phyloP scores from a whole-genome alignment of 2,888 invertebrate genomes.

The Leucophora obtusa region DNA sequence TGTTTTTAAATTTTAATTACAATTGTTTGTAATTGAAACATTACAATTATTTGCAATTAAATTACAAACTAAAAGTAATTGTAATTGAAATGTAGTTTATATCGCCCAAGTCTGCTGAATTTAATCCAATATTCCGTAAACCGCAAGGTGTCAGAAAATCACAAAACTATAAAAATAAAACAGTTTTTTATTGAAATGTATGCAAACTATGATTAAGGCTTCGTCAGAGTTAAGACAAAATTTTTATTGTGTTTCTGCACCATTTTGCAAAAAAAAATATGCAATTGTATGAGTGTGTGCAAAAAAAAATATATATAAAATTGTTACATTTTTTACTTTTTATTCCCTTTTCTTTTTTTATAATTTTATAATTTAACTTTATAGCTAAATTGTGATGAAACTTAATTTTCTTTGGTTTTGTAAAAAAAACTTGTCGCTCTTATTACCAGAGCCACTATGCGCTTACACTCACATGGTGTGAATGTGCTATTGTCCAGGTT shows the following conservation, averaged over 20 bases:
- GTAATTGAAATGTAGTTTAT: too few relatives aligned
- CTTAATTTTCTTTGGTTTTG: slow-evolving; percentile 48
- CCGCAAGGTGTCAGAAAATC: slow-evolving; percentile 65
- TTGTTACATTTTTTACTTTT: slow-evolving; percentile 13
- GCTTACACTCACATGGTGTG: background rate
- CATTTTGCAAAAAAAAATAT: background rate
- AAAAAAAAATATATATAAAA: background rate
- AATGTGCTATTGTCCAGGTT: background rate
- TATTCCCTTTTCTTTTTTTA: background rate
- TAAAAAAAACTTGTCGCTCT: slow-evolving; percentile 32
- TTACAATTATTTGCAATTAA: too few relatives aligned
- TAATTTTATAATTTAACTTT: slow-evolving; percentile 35
- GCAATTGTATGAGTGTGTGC: background rate
- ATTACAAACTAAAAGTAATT: too few relatives aligned
- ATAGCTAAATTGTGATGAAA: slow-evolving; percentile 17
- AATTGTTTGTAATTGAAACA: too few relatives aligned
- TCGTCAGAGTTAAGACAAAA: slow-evolving; percentile 1
- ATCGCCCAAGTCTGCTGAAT: background rate
- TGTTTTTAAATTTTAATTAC: too few relatives aligned
- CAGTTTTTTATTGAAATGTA: slow-evolving; percentile 8
- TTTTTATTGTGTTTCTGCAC: slow-evolving; percentile 39
- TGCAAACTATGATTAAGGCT: background rate
- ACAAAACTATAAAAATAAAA: slow-evolving; percentile 61
- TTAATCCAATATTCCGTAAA: slow-evolving; percentile 4
- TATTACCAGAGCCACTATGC: background rate